Percentiles rank a stretch among this genome's conserved stretches.
Conservation (phyloP, 2,113 vertebrate genomes). For the Nicator chloris region DNA sequence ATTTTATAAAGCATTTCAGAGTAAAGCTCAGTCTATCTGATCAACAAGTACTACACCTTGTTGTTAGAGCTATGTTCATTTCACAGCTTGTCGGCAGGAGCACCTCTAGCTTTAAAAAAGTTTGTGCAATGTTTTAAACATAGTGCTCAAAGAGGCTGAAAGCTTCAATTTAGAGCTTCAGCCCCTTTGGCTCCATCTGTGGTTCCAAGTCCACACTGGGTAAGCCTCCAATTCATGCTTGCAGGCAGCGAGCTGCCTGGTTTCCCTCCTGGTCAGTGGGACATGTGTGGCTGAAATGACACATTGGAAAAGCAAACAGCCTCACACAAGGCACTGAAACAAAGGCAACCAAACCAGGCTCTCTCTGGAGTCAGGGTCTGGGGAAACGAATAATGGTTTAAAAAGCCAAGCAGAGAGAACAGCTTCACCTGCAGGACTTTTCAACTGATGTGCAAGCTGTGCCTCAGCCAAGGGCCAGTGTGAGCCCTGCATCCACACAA, state of each 20-base stretch:
- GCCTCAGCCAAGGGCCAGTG: not conserved
- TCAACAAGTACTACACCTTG: not conserved
- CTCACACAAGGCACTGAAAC: not conserved
- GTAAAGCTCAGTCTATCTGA: not conserved
- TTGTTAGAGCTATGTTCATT: not conserved
- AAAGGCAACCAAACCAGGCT: not conserved
- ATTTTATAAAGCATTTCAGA: not conserved
- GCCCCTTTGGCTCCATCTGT: not conserved
- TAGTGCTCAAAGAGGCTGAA: not conserved
- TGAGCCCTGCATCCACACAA: not conserved
- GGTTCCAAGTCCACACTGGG: not conserved
- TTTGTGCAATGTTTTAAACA: not conserved
- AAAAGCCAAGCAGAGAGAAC: not conserved
- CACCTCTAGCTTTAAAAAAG: not conserved
- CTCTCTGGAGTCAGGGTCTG: not conserved
- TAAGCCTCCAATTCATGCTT: not conserved
- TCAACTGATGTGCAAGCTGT: not conserved
- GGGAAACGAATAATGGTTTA: not conserved
- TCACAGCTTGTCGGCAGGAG: not conserved
- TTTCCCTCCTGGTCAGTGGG: not conserved
- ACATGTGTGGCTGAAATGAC: not conserved
- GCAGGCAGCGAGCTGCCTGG: fast-evolving
- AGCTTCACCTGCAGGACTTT: fast-evolving
- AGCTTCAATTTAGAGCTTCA: not conserved
- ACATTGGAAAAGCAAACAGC: not conserved